phyloP scores from a whole-genome alignment of 1,140 invertebrate species.

The Scylla paramamosain region DNA sequence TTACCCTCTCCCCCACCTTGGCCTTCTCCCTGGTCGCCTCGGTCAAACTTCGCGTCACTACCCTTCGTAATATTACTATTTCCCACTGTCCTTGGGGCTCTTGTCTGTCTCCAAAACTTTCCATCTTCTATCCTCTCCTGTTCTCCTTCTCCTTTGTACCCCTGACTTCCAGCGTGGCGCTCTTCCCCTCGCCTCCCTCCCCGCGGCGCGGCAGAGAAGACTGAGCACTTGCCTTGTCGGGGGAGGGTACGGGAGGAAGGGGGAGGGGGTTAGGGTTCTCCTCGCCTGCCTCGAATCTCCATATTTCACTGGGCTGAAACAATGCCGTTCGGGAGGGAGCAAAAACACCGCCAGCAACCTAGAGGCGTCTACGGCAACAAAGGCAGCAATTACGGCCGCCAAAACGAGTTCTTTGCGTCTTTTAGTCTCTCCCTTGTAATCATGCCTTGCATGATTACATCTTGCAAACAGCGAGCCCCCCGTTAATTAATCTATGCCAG shows the following conservation, averaged over 20 bases:
- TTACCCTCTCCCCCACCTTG: not conserved
- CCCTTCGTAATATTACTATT: conserved; percentile 13
- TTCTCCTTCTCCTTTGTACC: not conserved
- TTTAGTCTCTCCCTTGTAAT: conserved; percentile 50
- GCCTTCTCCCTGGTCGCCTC: not conserved
- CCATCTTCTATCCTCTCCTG: conserved; percentile 6
- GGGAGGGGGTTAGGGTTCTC: not conserved
- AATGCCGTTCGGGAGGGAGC: conserved; percentile 18
- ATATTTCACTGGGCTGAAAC: conserved; percentile 30
- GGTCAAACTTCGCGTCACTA: not conserved
- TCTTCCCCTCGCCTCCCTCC: conserved; percentile 3
- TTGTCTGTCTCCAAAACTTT: conserved; percentile 14
- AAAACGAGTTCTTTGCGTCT: conserved; percentile 58
- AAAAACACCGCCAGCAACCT: conserved; percentile 43
- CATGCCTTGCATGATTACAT: not conserved
- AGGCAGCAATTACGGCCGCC: conserved; percentile 50
- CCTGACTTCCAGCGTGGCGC: not conserved
- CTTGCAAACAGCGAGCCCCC: not conserved
- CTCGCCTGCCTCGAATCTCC: conserved; percentile 31
- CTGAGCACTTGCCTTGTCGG: not conserved
- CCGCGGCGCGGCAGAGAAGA: not conserved
- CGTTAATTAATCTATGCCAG: conserved; percentile 55
- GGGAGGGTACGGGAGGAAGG: not conserved
- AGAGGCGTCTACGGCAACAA: conserved; percentile 52
- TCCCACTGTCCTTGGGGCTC: not conserved